Base-by-base conservation (phyloP, 2,797 vertebrate species). In the Callimico goeldii region DNA sequence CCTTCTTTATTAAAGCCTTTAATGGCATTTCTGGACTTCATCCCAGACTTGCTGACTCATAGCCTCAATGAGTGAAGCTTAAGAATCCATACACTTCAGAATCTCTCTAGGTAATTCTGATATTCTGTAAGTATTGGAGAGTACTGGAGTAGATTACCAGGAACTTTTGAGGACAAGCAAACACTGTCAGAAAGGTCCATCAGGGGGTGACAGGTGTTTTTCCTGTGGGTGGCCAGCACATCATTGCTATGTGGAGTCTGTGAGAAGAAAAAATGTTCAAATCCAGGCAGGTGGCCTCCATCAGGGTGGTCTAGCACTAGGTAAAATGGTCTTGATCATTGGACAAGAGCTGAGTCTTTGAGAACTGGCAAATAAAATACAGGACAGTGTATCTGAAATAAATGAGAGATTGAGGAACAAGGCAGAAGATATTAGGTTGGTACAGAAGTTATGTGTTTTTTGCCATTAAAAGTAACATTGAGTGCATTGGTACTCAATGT, bases 131-230 rank as follows among this genome's bases (percentile, higher is more conserved):
- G 33, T 77, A 92, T 85, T 1, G 41, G 55, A 33, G 82, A 48
- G 4, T 76, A n/a, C 30, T 64, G 1, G 13, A 67, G 4, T n/a
- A 88, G 73, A 41, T 77, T 36, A 90, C 1, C 39, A 83, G 24
- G 58, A 55, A 70, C 67, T 79, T 73, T 48, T 55, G 28, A 81
- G 43, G 61, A 85, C 43, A 92, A 46, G 26, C 43, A 95, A 73
- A 93, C 15, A 86, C n/a, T 67, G 64, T 92, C 82, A 92, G 55
- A 79, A 43, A 77, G 8, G 61, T 79, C 55, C 73, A 87, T 50
- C 24, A 92, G 90, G 22, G 24, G 14, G 36, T 87, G 61, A 36
- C 80, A 97, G 75, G 77, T 95, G 79, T 82, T 91, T 95, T 77
- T 64, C 5, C 61, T 39, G 75, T 61, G 83, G 39, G 91, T 95